Conservation (phyloP, 2,113 vertebrate species). For the Pygathrix nemaeus region DNA sequence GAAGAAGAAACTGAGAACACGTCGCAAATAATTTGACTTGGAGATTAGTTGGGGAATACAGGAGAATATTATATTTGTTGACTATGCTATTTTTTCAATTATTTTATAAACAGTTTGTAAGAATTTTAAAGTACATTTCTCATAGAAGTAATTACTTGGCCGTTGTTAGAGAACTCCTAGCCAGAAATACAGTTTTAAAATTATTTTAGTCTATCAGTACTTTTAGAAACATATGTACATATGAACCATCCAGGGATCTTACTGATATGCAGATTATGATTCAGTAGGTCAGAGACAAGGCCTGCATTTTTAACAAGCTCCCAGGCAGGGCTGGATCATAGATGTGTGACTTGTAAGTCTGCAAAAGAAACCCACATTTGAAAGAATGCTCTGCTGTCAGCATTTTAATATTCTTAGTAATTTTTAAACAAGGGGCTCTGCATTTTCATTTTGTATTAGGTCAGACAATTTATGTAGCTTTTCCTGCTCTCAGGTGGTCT, state of each 20-base stretch:
- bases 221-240: background rate
- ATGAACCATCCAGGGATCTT: background rate
- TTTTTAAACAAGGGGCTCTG: background rate
- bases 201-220: background rate
- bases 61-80: background rate
- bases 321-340: background rate
- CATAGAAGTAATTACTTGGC: background rate
- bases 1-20: background rate
- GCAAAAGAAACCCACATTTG: background rate
- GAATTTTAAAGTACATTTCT: background rate
- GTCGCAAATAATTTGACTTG: background rate
- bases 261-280: background rate
- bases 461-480: background rate
- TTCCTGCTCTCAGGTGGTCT: background rate
- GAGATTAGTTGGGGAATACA: background rate
- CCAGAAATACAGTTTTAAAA: background rate
- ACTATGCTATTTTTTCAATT: background rate
- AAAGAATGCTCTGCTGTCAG: background rate
- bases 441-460: background rate
- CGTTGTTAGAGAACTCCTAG: background rate
- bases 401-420: background rate
- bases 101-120: background rate
- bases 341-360: too few relatives aligned
- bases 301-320: background rate
- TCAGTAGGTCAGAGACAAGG: background rate